phyloP scores from a whole-genome alignment of 1,140 invertebrate genomes.

The Sycophaga agraensis region DNA sequence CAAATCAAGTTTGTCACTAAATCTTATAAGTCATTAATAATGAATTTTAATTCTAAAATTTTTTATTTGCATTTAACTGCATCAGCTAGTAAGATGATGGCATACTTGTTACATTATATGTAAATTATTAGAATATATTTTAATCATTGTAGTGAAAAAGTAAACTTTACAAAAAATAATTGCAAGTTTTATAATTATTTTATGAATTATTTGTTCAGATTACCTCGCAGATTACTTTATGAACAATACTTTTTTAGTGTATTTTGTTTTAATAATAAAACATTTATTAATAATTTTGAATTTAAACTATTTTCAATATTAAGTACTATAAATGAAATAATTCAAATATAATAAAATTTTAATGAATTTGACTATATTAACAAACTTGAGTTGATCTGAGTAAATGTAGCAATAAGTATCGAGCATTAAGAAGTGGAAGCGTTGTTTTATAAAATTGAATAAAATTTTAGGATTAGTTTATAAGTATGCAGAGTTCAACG shows the following conservation, averaged over 20 bases:
- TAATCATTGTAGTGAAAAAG: no score
- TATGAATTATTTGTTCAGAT: slow-evolving; percentile 78
- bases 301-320: background rate
- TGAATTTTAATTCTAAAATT: slow-evolving; percentile 58
- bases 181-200: slow-evolving; percentile 92
- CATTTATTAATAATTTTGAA: slow-evolving; percentile 59
- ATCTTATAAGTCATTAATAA: background rate
- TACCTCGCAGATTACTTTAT: no score
- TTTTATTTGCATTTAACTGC: slow-evolving; percentile 76
- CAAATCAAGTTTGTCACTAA: no score
- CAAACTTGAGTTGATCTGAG: no score
- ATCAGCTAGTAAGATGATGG: no score
- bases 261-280: slow-evolving; percentile 99
- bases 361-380: no score
- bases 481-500: no score
- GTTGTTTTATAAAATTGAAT: slow-evolving; percentile 99
- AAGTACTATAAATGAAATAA: background rate
- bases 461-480: no score
- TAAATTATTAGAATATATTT: no score
- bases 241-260: slow-evolving; percentile 87
- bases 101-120: no score
- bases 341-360: slow-evolving; percentile 75
- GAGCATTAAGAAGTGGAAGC: slow-evolving; percentile 98
- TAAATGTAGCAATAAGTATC: no score
- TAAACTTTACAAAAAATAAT: slow-evolving; percentile 98